Evolutionary conservation across 2,113 vertebrate genomes (phyloP), one percentile per base, ranked within the genome.

Genomic region (Connochaetes taurinus): DNA sequence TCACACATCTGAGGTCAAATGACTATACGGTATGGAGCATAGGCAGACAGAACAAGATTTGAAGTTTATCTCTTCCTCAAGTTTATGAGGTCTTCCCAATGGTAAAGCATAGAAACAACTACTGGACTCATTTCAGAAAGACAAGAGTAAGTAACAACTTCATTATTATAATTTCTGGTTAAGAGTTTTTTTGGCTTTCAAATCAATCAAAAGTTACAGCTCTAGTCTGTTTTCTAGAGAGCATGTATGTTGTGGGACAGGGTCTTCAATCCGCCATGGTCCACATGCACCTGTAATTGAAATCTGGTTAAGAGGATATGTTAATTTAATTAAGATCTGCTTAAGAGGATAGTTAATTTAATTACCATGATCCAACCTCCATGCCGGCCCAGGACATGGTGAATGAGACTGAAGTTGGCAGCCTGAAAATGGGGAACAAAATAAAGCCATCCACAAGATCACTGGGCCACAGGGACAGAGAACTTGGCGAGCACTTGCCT

Each of bases 51-150:
- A 58, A 23, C 3, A 43, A 50, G 50, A 40, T 43, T 23, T 76
- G 58, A 96, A 92, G 16, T 78, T 94, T 25, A 27, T 57, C 86
- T 76, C 82, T 45, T 78, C 82, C 8, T 55, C 16, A 95, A 40
- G 87, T 84, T 53, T n/a, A 31, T 2, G 8, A 33, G 31, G 53
- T 43, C 84, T 71, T 87, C 33, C 31, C 11, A 15, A 19, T 78
- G n/a, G 21, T 6, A 19, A 52, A 8, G 80, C 33, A n/a, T 1
- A 64, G 43, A 62, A n/a, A 71, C 10, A 25, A 57, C 71, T 6
- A 10, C 19, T 83, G 29, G 9, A 36, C 36, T 95, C 45, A 85
- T 92, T 97, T 90, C 43, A 90, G 87, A 90, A 94, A 91, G n/a
- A 52, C 1, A 52, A 74, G 60, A 89, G 31, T 29, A 17, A 88